Conservation (phyloP, 2,888 invertebrate genomes). For the Ctena decussata region DNA sequence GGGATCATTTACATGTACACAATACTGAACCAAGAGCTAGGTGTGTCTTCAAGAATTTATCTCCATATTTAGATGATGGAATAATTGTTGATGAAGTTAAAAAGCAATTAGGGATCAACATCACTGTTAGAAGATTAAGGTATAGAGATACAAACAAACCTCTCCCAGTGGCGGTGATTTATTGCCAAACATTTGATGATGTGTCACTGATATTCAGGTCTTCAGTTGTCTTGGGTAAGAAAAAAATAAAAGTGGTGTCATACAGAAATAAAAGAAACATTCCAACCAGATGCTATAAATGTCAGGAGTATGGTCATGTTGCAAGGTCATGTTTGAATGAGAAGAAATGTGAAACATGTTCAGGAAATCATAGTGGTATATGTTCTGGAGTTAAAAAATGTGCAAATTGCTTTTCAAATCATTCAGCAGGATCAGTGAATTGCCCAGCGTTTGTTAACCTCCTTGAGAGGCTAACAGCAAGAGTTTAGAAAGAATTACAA, state of each 20-base stretch:
- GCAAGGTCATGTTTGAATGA: neutral
- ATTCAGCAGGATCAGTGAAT: neutral
- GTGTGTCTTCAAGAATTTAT: too few species aligned
- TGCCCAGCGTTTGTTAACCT: neutral
- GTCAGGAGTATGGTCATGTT: slow-evolving; percentile 23
- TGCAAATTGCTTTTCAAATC: neutral
- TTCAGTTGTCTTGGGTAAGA: neutral
- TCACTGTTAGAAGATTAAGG: too few species aligned
- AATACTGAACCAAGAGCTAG: too few species aligned
- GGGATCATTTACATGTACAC: too few species aligned
- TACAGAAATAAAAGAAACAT: slow-evolving; percentile 15
- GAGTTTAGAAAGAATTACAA: neutral
- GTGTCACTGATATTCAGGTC: neutral
- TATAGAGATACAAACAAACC: too few species aligned
- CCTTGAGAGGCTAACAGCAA: neutral
- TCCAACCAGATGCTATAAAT: slow-evolving; percentile 34
- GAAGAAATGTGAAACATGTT: slow-evolving; percentile 19
- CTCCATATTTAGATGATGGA: too few species aligned
- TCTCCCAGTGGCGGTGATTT: too few species aligned
- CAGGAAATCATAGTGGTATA: neutral
- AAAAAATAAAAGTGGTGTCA: neutral
- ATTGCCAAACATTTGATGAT: neutral
- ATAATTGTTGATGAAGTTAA: too few species aligned
- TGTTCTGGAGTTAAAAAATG: neutral
- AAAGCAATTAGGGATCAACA: too few species aligned